These are phyloP conservation scores for Heterotilapia buettikoferi DNA, from an alignment of 2,113 vertebrate species.

Conservation along the genomic window DNA sequence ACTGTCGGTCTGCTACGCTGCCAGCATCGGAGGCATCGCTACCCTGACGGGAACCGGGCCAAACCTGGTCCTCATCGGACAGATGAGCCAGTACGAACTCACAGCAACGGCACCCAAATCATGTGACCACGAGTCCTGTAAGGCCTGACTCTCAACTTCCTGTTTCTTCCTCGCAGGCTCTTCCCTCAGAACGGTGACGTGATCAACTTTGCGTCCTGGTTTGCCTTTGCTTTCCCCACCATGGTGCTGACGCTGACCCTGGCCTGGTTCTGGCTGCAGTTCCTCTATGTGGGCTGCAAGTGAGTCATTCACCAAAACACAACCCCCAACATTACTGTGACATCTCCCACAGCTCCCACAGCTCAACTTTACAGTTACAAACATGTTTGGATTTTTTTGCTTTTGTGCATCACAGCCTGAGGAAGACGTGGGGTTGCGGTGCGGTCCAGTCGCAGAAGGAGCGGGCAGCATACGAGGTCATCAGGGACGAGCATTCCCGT, in stretches of 20 bases:
- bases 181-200: conserved; percentile 83
- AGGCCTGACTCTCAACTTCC: neutral
- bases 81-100: conserved; percentile 85
- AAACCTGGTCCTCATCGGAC: conserved; percentile 88
- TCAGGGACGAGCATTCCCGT: conserved; percentile 75
- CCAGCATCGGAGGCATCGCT: conserved; percentile 93
- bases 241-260: conserved; percentile 85
- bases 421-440: conserved; percentile 76
- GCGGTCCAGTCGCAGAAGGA: conserved; percentile 65
- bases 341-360: accelerated
- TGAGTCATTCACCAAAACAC: conserved; percentile 59
- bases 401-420: conserved; percentile 63
- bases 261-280: conserved; percentile 90
- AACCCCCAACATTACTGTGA: neutral
- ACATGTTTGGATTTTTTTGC: neutral
- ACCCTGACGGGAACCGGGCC: conserved; percentile 94
- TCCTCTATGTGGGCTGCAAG: conserved; percentile 79
- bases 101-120: neutral
- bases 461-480: conserved; percentile 65
- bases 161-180: conserved; percentile 66
- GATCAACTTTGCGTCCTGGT: conserved; percentile 94
- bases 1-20: conserved; percentile 87
- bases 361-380: neutral
- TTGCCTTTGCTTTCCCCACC: conserved; percentile 89
- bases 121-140: neutral